These are phyloP conservation scores for Pelodytes ibericus DNA, from an alignment of 2,797 vertebrate genomes.

Conservation along the genomic window DNA sequence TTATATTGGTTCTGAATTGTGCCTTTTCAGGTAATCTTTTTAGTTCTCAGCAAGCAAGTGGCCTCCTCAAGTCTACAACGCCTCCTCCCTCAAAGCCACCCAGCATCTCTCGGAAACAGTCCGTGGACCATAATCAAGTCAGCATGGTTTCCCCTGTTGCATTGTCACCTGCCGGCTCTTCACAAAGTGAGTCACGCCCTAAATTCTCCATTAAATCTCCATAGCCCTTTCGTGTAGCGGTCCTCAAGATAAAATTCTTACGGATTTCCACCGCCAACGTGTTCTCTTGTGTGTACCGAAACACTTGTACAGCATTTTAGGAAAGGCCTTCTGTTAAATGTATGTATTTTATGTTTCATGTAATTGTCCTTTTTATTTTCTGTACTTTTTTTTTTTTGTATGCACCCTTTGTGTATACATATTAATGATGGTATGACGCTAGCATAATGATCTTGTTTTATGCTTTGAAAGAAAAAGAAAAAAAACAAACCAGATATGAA, in stretches of 20 bases:
- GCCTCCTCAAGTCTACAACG: slow-evolving; percentile 94
- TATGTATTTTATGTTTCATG: slow-evolving; percentile 76
- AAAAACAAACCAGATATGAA: slow-evolving; percentile 61
- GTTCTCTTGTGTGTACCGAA: slow-evolving; percentile 63
- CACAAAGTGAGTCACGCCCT: slow-evolving; percentile 91
- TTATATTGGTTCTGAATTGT: slow-evolving; percentile 52
- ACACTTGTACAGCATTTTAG: slow-evolving; percentile 67
- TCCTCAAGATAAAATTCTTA: slow-evolving; percentile 66
- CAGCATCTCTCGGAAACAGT: slow-evolving; percentile 91
- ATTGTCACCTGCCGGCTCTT: slow-evolving; percentile 89
- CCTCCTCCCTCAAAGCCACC: slow-evolving; percentile 89
- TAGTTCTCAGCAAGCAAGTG: slow-evolving; percentile 87
- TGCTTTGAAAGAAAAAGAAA: slow-evolving; percentile 57
- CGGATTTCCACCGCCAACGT: slow-evolving; percentile 67
- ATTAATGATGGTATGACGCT: slow-evolving; percentile 67
- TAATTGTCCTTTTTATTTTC: slow-evolving; percentile 72
- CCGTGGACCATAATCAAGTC: slow-evolving; percentile 88
- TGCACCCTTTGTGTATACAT: slow-evolving; percentile 76
- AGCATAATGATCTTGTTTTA: slow-evolving; percentile 60
- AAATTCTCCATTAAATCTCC: slow-evolving; percentile 71
- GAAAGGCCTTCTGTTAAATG: slow-evolving; percentile 72
- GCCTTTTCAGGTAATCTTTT: slow-evolving; percentile 86
- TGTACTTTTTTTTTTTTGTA: slow-evolving; percentile 63
- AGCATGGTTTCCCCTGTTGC: slow-evolving; percentile 90
- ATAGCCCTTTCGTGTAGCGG: slow-evolving; percentile 69